phyloP scores from a whole-genome alignment of 2,888 invertebrate genomes.

The Drosophila melanocephala region DNA sequence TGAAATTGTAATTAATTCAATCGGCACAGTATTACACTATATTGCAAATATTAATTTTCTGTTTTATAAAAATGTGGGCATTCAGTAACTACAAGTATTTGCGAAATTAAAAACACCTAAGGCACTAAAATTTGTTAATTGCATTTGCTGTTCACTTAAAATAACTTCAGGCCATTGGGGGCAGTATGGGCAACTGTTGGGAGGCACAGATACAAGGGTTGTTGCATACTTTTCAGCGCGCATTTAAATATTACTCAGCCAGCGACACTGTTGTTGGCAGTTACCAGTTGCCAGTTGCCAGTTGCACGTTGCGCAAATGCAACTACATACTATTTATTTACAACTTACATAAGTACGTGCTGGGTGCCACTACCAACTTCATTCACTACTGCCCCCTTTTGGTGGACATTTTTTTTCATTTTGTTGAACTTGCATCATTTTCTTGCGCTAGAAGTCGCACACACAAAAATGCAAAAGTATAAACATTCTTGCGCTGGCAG shows the following conservation, averaged over 20 bases:
- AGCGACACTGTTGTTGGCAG: constrained; percentile 15
- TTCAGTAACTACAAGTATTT: neutral
- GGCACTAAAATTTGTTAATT: neutral
- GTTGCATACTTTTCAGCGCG: constrained; percentile 50
- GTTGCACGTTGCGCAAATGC: constrained; percentile 45
- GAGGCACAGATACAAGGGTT: neutral
- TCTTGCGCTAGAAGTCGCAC: constrained; percentile 59
- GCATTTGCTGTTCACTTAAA: neutral
- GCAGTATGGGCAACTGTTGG: neutral
- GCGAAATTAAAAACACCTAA: constrained; percentile 9
- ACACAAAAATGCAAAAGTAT: constrained; percentile 69
- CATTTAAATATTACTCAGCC: constrained; percentile 43
- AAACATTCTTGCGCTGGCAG: constrained; percentile 72
- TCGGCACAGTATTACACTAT: neutral
- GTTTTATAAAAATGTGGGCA: neutral
- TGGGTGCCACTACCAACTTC: constrained; percentile 4
- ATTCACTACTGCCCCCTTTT: neutral
- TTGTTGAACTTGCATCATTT: constrained; percentile 20
- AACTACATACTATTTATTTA: constrained; percentile 64
- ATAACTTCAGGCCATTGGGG: constrained; percentile 2
- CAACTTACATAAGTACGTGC: constrained; percentile 60
- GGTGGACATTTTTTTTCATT: neutral
- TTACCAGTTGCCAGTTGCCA: constrained; percentile 12
- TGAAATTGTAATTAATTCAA: neutral
- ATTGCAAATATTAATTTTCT: neutral